Evolutionary conservation across 2,888 invertebrate genomes (phyloP).

Genomic region (Sphaerophoria rueppellii): DNA sequence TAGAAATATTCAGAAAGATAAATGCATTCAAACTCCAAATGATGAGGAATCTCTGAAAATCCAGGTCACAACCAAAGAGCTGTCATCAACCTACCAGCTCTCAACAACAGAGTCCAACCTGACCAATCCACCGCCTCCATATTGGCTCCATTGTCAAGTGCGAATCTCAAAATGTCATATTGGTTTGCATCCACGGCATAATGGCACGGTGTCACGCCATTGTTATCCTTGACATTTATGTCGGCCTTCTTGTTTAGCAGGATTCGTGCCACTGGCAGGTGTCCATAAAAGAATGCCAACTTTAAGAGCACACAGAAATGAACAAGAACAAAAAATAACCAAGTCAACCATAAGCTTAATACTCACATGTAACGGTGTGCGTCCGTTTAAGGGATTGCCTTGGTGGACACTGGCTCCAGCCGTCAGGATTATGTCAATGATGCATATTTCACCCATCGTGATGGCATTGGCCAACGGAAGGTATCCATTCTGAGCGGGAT

Average conservation of each 20-base stretch:
- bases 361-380: constrained; percentile 81
- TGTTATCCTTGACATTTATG: constrained; percentile 79
- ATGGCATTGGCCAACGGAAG: constrained; percentile 81
- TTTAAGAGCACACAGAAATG: constrained; percentile 60
- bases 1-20: neutral
- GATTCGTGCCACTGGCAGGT: constrained; percentile 79
- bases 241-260: constrained; percentile 80
- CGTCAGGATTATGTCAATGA: constrained; percentile 79
- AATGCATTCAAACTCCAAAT: neutral
- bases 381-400: constrained; percentile 78
- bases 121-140: constrained; percentile 79
- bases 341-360: constrained; percentile 21
- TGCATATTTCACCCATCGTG: constrained; percentile 78
- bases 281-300: constrained; percentile 81
- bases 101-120: constrained; percentile 80
- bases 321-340: constrained; percentile 10
- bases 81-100: constrained; percentile 77
- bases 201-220: constrained; percentile 80
- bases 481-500: constrained; percentile 80
- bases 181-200: constrained; percentile 81
- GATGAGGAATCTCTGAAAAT: constrained; percentile 20
- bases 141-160: constrained; percentile 80
- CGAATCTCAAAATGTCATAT: constrained; percentile 80
- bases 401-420: constrained; percentile 79
- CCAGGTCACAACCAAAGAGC: constrained; percentile 4